Evolutionary conservation across 2,113 vertebrate genomes (phyloP).

Genomic region (Phalacrocorax carbo): DNA sequence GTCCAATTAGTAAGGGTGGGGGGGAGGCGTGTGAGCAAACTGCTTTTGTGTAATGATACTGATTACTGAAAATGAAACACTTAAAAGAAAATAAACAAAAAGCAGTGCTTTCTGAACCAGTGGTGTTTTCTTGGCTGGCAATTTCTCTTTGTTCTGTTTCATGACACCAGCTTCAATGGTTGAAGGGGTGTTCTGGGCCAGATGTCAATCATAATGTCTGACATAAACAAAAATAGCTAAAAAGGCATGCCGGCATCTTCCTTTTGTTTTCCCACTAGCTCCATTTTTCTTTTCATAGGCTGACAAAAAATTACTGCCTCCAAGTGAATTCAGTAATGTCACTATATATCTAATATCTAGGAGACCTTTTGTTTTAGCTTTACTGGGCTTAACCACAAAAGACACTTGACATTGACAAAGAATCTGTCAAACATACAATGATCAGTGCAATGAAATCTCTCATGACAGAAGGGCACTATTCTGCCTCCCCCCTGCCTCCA

Average conservation of each 20-base stretch:
- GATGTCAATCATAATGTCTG: slow-evolving; percentile 67
- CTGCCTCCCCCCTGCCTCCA: slow-evolving; percentile 43
- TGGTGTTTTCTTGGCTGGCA: slow-evolving; percentile 61
- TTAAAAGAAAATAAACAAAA: slow-evolving; percentile 62
- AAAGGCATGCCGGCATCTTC: slow-evolving; percentile 58
- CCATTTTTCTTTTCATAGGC: slow-evolving; percentile 71
- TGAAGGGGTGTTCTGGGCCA: slow-evolving; percentile 56
- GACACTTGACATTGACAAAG: slow-evolving; percentile 78
- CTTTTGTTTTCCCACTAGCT: slow-evolving; percentile 68
- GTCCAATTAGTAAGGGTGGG: background rate
- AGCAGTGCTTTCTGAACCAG: slow-evolving; percentile 39
- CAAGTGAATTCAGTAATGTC: slow-evolving; percentile 71
- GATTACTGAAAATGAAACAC: slow-evolving; percentile 60
- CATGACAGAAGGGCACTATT: slow-evolving; percentile 65
- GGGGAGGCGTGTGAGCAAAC: background rate
- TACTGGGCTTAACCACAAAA: slow-evolving; percentile 74
- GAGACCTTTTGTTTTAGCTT: slow-evolving; percentile 75
- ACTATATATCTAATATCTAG: slow-evolving; percentile 73
- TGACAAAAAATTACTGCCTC: slow-evolving; percentile 73
- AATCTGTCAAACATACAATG: slow-evolving; percentile 72
- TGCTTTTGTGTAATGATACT: slow-evolving; percentile 30
- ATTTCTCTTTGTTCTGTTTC: slow-evolving; percentile 72
- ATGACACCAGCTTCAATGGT: slow-evolving; percentile 52
- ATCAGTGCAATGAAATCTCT: slow-evolving; percentile 70
- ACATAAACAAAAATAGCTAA: slow-evolving; percentile 71